Percentiles rank a stretch among this genome's conserved stretches.
Conservation (phyloP, 1,140 invertebrate genomes). For the Bombus confusus region DNA sequence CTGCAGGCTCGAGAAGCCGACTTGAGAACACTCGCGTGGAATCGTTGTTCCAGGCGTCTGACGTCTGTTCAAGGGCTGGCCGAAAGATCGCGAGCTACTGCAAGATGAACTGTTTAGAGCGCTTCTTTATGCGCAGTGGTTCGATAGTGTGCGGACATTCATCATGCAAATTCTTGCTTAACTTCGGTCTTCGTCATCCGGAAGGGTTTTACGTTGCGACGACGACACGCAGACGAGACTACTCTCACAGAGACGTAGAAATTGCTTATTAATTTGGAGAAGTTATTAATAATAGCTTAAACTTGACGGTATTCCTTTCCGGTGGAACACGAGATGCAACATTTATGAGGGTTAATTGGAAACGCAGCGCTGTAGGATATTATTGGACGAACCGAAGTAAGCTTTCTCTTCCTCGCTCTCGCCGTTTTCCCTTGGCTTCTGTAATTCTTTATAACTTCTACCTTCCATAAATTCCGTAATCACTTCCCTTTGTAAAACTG, state of each 20-base stretch:
- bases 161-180: background rate
- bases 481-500: conserved; percentile 34
- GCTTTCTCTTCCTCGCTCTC: background rate
- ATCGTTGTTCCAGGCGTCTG: conserved; percentile 7
- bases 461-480: conserved; percentile 26
- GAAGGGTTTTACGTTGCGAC: no score
- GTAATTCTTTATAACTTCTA: conserved; percentile 27
- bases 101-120: no score
- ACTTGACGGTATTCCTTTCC: background rate
- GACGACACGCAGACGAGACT: no score
- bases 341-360: conserved; percentile 34
- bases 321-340: background rate
- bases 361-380: background rate
- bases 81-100: background rate
- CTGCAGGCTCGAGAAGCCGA: background rate
- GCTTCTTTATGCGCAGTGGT: background rate
- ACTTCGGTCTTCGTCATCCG: background rate
- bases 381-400: background rate
- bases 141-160: background rate
- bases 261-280: conserved; percentile 1
- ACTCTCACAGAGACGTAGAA: background rate
- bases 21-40: conserved; percentile 18
- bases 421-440: no score
- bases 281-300: background rate
- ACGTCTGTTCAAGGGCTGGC: background rate